Evolutionary conservation across 2,797 vertebrate species (phyloP), one percentile per base, ranked within the genome.

Genomic region (Rallus crepitans): DNA sequence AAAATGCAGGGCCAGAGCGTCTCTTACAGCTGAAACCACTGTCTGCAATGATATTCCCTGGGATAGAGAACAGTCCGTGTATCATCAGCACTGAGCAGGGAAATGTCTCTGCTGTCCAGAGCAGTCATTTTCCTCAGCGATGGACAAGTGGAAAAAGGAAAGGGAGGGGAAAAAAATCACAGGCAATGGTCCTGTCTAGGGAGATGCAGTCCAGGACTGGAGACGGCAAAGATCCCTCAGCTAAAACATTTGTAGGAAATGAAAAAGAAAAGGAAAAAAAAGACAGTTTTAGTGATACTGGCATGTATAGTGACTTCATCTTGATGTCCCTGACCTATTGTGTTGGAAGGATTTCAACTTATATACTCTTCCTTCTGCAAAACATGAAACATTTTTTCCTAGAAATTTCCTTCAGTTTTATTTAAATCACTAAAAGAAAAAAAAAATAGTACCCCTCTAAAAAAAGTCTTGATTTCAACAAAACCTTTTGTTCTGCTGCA

Each of bases 1-100:
- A 96, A 96, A 94, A 84, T 66, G 53, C 16, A 76, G 56, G 60
- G 55, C 85, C 79, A 80, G 73, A 75, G 55, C 94, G 77, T 50
- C 73, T 86, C 66, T 84, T 60, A 17, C 39, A 82, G 89, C 82
- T 87, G 73, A 94, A 95, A 72, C 79, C 65, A 25, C 71, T 60
- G 68, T 93, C 75, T 90, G 80, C 56, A 84, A 15, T 27, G 50
- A 15, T 70, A 28, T 56, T 95, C 39, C 24, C 47, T 52, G 35
- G 68, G 57, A 82, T 35, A 53, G 78, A 64, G 61, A 78, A 95
- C 61, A 82, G 63, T 53, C 48, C 20, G 3, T 63, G 63, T 69
- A 59, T 31, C 61, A 52, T 57, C 61, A 86, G 65, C 37, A 21
- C n/a, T 11, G 37, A 93, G 48, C 52, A 73, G 59, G 28, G 57